Evolutionary conservation across 2,888 invertebrate genomes (phyloP), one percentile per base, ranked within the genome.

Genomic region (Chymomyza caudatula): DNA sequence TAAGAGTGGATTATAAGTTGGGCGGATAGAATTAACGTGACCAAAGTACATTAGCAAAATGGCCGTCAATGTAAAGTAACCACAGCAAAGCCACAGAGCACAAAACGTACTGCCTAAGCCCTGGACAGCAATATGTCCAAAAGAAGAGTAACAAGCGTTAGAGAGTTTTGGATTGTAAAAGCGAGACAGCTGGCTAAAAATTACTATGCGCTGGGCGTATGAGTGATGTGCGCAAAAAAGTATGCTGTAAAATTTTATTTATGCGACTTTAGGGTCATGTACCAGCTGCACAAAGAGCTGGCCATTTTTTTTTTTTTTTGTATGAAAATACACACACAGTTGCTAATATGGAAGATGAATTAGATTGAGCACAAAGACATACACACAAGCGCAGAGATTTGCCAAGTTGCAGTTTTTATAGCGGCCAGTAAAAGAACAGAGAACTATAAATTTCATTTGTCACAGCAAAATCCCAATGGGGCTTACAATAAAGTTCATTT

Each of bases 391-490:
- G 54, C 66, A 60, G 72, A 82, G 80, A 83, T 76, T 82, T 76
- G 83, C 78, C 69, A 63, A 66, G 73, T 59, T 80, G 80, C 80
- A 76, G 76, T 73, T 80, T 19, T 60, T 44, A 29, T 17, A 22
- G 49, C n/a, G n/a, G n/a, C 49, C 19, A 20, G 25, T 44, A 49
- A 15, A 20, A 43, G 15, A 15, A 19, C 17, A n/a, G 4, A 25
- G 74, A 67, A 73, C 80, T 74, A 81, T 81, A 81, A 81, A 83
- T 81, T 81, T 83, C 81, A 83, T 81, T 81, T 81, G 83, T 81
- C 80, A 83, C 71, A 80, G 70, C 74, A 74, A 83, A 37, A 83
- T 76, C 74, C 69, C 73, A 47, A 47, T 69, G 72, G 57, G 70
- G 75, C 78, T 78, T 73, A 83, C 76, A 80, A 83, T 80, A 79